A percentile compares a stretch with the other conserved stretches of the same genome.
phyloP scores from a whole-genome alignment of 64 coral and sea anemone genomes.

The Stichodactyla mertensii region DNA sequence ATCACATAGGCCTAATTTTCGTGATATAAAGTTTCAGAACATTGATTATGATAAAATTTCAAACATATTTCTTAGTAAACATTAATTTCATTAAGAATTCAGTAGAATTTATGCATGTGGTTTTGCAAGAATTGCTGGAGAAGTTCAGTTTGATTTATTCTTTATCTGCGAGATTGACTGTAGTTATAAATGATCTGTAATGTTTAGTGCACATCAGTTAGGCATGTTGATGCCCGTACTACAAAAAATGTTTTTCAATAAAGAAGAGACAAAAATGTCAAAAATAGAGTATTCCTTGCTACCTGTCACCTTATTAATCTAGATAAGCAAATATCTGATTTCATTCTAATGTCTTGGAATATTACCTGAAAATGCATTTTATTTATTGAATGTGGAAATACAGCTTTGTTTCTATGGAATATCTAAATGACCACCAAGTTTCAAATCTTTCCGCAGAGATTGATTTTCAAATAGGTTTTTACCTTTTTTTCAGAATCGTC shows the following conservation, averaged over 20 bases:
- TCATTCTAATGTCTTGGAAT: not conserved
- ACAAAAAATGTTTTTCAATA: not conserved
- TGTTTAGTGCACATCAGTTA: too few relatives aligned
- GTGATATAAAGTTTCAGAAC: not conserved
- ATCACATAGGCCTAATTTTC: not conserved
- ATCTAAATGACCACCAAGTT: not conserved
- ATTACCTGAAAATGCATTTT: not conserved
- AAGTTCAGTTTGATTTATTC: too few relatives aligned
- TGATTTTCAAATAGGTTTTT: not conserved
- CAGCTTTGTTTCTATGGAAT: not conserved
- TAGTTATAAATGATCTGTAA: too few relatives aligned
- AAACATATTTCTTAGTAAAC: too few relatives aligned
- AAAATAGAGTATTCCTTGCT: not conserved
- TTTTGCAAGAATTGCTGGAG: too few relatives aligned
- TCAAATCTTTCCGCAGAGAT: not conserved
- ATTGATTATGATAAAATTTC: not conserved
- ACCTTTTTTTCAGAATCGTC: not conserved
- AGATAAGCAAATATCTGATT: slow-evolving; percentile 6
- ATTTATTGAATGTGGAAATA: not conserved
- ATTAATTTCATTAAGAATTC: too few relatives aligned
- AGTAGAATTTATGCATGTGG: too few relatives aligned
- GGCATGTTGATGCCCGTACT: too few relatives aligned
- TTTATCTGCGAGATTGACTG: too few relatives aligned
- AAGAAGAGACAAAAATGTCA: not conserved
- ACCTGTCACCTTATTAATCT: slow-evolving; percentile 7